Conservation (phyloP, 2,888 invertebrate genomes). For the Rhingia rostrata region DNA sequence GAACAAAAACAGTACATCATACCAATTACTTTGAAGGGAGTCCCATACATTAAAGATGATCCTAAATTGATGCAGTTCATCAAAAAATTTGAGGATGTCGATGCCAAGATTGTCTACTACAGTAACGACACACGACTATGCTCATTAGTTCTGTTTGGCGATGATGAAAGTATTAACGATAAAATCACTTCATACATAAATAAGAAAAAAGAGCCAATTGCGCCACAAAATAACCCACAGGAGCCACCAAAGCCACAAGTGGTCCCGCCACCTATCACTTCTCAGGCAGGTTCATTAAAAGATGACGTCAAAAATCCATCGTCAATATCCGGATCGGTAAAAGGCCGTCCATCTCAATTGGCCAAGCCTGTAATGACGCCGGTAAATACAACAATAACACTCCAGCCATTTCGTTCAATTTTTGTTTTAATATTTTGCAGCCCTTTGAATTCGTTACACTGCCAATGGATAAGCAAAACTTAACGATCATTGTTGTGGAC, state of each 20-base stretch:
- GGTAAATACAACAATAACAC: constrained; percentile 25
- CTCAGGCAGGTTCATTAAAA: background rate
- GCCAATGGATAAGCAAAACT: constrained; percentile 51
- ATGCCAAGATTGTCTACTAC: constrained; percentile 52
- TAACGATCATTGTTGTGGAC: constrained; percentile 75
- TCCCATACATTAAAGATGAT: constrained; percentile 30
- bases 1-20: constrained; percentile 62
- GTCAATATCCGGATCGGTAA: background rate
- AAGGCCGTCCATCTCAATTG: constrained; percentile 48
- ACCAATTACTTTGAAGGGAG: constrained; percentile 47
- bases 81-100: constrained; percentile 65
- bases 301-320: background rate
- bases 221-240: background rate
- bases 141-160: background rate
- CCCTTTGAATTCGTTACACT: constrained; percentile 53
- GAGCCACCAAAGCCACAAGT: background rate
- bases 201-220: background rate
- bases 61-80: constrained; percentile 51
- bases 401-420: background rate
- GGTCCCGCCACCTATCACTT: background rate
- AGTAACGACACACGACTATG: constrained; percentile 28
- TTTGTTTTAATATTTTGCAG: constrained; percentile 38
- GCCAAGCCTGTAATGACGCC: constrained; percentile 51
- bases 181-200: constrained; percentile 56
- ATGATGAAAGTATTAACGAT: constrained; percentile 53